A percentile compares a stretch with the other conserved stretches of the same genome.
These are phyloP conservation scores for Elegia similella DNA, from an alignment of 2,888 invertebrate species.

Conservation along the genomic window DNA sequence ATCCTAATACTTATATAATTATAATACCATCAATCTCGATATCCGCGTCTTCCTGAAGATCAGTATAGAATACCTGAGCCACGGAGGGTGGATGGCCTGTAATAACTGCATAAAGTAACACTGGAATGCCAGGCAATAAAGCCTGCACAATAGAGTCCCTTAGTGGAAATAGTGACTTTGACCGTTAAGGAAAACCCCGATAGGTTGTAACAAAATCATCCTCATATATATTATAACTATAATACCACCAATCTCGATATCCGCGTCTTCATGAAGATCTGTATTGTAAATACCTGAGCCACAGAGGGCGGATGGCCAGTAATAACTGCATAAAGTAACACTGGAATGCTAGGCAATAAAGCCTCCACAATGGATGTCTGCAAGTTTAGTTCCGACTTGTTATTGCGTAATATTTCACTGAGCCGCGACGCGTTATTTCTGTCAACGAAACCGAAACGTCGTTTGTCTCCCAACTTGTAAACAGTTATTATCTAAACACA, in stretches of 20 bases:
- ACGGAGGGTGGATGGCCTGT: not conserved
- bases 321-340: slow-evolving; percentile 7
- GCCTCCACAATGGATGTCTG: slow-evolving; percentile 23
- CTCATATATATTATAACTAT: too few relatives aligned
- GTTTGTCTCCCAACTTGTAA: slow-evolving; percentile 5
- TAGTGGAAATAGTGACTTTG: too few relatives aligned
- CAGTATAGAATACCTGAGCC: not conserved
- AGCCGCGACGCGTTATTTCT: slow-evolving; percentile 36
- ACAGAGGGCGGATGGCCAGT: not conserved
- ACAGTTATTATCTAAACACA: not conserved
- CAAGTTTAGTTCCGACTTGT: slow-evolving; percentile 31
- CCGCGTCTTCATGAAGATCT: too few relatives aligned
- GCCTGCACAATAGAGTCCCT: slow-evolving; percentile 22
- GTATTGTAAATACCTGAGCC: not conserved
- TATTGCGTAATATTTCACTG: slow-evolving; percentile 57
- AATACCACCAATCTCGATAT: too few relatives aligned
- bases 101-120: slow-evolving; percentile 7
- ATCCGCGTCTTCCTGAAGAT: too few relatives aligned
- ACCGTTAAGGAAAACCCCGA: too few relatives aligned
- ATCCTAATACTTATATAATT: too few relatives aligned
- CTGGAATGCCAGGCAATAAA: slow-evolving; percentile 6
- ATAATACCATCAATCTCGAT: too few relatives aligned
- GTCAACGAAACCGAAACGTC: slow-evolving; percentile 24
- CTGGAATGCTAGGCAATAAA: slow-evolving; percentile 6
- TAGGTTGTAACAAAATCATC: too few relatives aligned